Conservation (phyloP, 2,888 invertebrate genomes). For the Caenorhabditis sp. region DNA sequence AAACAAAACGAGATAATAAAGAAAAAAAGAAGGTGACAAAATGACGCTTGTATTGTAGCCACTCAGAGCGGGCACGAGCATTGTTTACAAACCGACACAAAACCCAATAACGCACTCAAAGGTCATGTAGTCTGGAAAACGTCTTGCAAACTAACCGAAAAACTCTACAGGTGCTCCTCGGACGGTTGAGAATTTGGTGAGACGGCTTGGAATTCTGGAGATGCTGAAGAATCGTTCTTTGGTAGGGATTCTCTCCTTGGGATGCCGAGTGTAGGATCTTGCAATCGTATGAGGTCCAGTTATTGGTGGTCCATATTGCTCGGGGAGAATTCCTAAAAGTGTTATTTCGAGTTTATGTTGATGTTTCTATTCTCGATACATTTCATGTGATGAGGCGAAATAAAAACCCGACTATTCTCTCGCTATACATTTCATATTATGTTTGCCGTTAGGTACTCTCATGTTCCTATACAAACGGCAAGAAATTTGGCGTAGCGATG, state of each 20-base stretch:
- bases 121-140: slow-evolving; percentile 32
- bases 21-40: slow-evolving; percentile 29
- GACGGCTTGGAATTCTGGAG: slow-evolving; percentile 57
- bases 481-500: not conserved
- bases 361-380: slow-evolving; percentile 19
- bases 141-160: slow-evolving; percentile 52
- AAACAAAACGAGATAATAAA: slow-evolving; percentile 16
- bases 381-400: not conserved
- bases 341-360: not conserved
- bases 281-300: slow-evolving; percentile 53
- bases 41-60: slow-evolving; percentile 47
- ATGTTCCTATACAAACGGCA: slow-evolving; percentile 17
- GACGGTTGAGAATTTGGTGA: slow-evolving; percentile 50
- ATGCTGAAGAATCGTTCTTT: slow-evolving; percentile 57
- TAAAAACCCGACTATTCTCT: slow-evolving; percentile 7
- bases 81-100: slow-evolving; percentile 52
- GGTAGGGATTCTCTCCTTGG: slow-evolving; percentile 40
- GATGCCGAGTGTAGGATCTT: slow-evolving; percentile 43
- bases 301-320: slow-evolving; percentile 10
- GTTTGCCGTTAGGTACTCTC: slow-evolving; percentile 41
- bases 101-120: slow-evolving; percentile 38
- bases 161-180: slow-evolving; percentile 47
- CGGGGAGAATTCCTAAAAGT: slow-evolving; percentile 51
- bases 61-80: slow-evolving; percentile 43
- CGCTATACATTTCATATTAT: slow-evolving; percentile 43